Base-by-base conservation (phyloP, 1,140 invertebrate genomes). In the Nasonia giraulti region DNA sequence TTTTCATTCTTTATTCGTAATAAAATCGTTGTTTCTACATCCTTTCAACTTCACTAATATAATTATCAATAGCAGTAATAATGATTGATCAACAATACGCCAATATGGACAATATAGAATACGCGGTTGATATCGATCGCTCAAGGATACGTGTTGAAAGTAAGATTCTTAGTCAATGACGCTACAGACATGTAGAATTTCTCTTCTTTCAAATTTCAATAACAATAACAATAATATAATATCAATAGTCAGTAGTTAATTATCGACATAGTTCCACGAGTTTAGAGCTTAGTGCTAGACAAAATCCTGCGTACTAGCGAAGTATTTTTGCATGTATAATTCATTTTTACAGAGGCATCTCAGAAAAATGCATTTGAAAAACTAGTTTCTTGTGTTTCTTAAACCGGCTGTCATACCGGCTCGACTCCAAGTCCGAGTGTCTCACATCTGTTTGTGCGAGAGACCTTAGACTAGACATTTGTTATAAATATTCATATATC, bases 1-100 rank as follows among this genome's bases (percentile, higher is more conserved):
- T 80, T 40, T 79, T 79, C 31, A 62, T 73, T 73, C 27, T 85
- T 85, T 82, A 77, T 85, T 85, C 55, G 79, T 85, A 85, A 85
- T 85, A 85, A 85, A 85, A 85, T 82, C 33, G 10, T 47, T 74
- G 2, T 3, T 68, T 76, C 62, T 85, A 84, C 84, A 80, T 50
- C 12, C 76, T 73, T 66, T 85, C 47, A 85, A 85, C 78, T 33
- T 69, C 62, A 74, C 74, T 55, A 55, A n/a, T 66, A 80, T 85
- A 75, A 74, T 81, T 81, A 81, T 71, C 6, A 20, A n/a, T n/a
- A 62, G 55, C 55, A 62, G 14, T 71, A 81, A 76, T 84, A 75
- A 68, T 47, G 78, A 76, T 55, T 55, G 55, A 68, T 83, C 82
- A 83, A 83, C 74, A 77, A 47, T 77, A 20, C 62, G 55, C 74